These are phyloP conservation scores for Dioctria linearis DNA, from an alignment of 2,888 invertebrate genomes.

Conservation along the genomic window DNA sequence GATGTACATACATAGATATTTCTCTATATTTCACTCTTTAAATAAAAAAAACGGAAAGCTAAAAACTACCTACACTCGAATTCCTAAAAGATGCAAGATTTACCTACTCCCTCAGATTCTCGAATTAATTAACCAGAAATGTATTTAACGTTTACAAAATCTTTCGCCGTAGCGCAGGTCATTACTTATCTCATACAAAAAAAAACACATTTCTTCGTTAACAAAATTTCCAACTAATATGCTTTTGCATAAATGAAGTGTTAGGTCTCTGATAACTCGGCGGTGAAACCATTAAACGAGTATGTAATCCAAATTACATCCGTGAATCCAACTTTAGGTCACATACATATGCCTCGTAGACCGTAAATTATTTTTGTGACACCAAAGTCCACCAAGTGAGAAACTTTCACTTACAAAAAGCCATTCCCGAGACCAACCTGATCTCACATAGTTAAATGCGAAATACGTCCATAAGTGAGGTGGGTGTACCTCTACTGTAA, in stretches of 20 bases:
- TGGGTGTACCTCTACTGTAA: not conserved
- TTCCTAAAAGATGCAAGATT: too few species aligned
- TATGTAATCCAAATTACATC: slow-evolving; percentile 12
- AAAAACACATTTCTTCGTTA: too few species aligned
- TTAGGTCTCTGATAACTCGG: slow-evolving; percentile 29
- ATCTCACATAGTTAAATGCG: not conserved
- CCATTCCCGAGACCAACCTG: not conserved
- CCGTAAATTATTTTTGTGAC: slow-evolving; percentile 36
- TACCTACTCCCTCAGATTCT: too few species aligned
- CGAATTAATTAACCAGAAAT: too few species aligned
- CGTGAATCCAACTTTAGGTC: slow-evolving; percentile 5
- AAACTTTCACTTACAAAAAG: slow-evolving; percentile 36
- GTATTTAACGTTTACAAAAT: too few species aligned
- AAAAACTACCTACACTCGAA: too few species aligned
- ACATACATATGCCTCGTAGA: not conserved
- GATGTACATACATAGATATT: too few species aligned
- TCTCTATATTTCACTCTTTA: too few species aligned
- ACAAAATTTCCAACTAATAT: not conserved
- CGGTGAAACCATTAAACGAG: slow-evolving; percentile 12
- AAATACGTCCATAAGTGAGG: not conserved
- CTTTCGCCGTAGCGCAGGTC: too few species aligned
- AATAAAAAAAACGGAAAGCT: too few species aligned
- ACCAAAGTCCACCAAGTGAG: slow-evolving; percentile 1
- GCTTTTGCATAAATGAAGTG: not conserved
- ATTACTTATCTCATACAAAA: too few species aligned